These are phyloP conservation scores for Plagodis dolabraria DNA, from an alignment of 2,888 invertebrate genomes.

Conservation along the genomic window DNA sequence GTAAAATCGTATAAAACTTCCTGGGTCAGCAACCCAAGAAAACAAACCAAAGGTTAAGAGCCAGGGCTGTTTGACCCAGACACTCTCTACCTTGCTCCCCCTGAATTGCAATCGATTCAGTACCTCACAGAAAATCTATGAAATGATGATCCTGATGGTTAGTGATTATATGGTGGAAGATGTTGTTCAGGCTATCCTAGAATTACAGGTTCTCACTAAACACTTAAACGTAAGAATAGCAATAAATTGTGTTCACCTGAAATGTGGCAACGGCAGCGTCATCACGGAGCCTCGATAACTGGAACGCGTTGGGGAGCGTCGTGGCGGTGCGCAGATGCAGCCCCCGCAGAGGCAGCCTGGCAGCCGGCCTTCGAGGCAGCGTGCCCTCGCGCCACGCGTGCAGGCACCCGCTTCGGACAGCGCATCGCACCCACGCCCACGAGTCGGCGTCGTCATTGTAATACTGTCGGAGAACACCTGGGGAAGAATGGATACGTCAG, in stretches of 20 bases:
- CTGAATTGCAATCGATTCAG: too few species aligned
- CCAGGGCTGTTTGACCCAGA: too few species aligned
- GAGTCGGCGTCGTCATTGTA: slow-evolving; percentile 71
- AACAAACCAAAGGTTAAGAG: too few species aligned
- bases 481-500: slow-evolving; percentile 29
- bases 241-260: slow-evolving; percentile 56
- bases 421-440: slow-evolving; percentile 79
- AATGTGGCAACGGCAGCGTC: slow-evolving; percentile 80
- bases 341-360: slow-evolving; percentile 70
- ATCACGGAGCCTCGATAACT: slow-evolving; percentile 75
- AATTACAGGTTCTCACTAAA: too few species aligned
- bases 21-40: too few species aligned
- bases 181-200: too few species aligned
- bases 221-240: too few species aligned
- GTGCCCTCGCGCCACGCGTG: slow-evolving; percentile 80
- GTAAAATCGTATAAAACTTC: too few species aligned
- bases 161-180: too few species aligned
- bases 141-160: too few species aligned
- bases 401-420: slow-evolving; percentile 71
- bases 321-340: slow-evolving; percentile 70
- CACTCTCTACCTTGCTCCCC: too few species aligned
- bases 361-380: slow-evolving; percentile 71
- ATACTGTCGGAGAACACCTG: slow-evolving; percentile 78
- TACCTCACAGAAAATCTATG: too few species aligned
- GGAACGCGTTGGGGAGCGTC: slow-evolving; percentile 73